phyloP scores from a whole-genome alignment of 2,113 vertebrate genomes.

The Muscicapa adusta region DNA sequence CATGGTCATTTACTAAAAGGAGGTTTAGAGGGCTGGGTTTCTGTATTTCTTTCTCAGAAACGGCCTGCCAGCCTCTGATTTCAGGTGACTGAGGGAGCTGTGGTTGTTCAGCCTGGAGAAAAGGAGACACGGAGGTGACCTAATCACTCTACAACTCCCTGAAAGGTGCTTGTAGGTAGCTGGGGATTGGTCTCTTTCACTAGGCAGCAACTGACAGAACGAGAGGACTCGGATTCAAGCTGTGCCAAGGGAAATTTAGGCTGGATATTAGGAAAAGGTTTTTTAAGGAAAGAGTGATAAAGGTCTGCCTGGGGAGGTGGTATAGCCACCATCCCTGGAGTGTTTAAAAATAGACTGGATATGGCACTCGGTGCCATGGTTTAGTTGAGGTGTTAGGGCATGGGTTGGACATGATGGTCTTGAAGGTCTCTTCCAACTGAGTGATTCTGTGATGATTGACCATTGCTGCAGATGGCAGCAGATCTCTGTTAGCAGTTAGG shows the following conservation, averaged over 20 bases:
- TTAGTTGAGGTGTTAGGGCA: background rate
- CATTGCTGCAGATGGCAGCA: rapidly evolving
- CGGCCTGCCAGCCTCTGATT: background rate
- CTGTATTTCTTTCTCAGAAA: background rate
- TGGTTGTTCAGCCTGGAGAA: background rate
- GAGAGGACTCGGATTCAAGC: background rate
- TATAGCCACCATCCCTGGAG: background rate
- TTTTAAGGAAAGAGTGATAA: background rate
- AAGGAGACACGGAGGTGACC: background rate
- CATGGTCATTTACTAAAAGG: background rate
- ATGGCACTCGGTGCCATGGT: background rate
- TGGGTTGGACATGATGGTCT: background rate
- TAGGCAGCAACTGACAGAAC: background rate
- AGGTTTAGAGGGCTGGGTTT: background rate
- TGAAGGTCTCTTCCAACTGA: background rate
- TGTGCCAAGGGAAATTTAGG: rapidly evolving
- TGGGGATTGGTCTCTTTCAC: background rate
- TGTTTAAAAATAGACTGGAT: background rate
- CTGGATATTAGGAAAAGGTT: background rate
- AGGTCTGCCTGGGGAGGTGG: rapidly evolving
- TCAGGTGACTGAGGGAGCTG: background rate
- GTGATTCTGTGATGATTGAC: background rate
- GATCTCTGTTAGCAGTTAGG: background rate
- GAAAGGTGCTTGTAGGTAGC: background rate
- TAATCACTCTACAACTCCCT: background rate